These are phyloP conservation scores for Heterotilapia buettikoferi DNA, from an alignment of 2,113 vertebrate genomes.

Conservation along the genomic window DNA sequence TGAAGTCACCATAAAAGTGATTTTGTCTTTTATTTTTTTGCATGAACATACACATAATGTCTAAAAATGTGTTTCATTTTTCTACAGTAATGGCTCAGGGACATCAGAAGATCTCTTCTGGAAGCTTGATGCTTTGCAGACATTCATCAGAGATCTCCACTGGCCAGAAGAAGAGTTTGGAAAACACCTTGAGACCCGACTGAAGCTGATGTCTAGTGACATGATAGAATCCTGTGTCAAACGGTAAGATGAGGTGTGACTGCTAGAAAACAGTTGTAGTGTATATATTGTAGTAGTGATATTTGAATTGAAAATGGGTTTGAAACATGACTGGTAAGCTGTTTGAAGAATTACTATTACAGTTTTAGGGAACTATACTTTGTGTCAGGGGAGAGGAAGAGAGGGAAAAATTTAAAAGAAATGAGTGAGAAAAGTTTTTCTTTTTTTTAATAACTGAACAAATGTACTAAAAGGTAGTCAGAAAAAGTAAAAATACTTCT, in stretches of 20 bases:
- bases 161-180: constrained; percentile 99
- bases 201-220: constrained; percentile 98
- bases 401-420: background rate
- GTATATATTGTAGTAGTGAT: background rate
- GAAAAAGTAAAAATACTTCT: background rate
- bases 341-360: background rate
- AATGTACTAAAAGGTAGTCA: background rate
- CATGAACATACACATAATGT: background rate
- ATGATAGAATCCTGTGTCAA: constrained; percentile 99
- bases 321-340: background rate
- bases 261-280: background rate
- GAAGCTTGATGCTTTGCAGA: constrained; percentile 97
- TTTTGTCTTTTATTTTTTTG: background rate
- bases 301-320: background rate
- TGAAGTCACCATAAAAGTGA: background rate
- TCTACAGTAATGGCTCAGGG: constrained; percentile 91
- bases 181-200: constrained; percentile 92
- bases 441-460: background rate
- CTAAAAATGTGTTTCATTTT: background rate
- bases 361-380: background rate
- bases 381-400: background rate
- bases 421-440: background rate
- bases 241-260: constrained; percentile 69
- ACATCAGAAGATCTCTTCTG: constrained; percentile 98
- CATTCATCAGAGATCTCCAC: constrained; percentile 95